Conservation (phyloP, 2,888 invertebrate species). For the Argyresthia albistria region DNA sequence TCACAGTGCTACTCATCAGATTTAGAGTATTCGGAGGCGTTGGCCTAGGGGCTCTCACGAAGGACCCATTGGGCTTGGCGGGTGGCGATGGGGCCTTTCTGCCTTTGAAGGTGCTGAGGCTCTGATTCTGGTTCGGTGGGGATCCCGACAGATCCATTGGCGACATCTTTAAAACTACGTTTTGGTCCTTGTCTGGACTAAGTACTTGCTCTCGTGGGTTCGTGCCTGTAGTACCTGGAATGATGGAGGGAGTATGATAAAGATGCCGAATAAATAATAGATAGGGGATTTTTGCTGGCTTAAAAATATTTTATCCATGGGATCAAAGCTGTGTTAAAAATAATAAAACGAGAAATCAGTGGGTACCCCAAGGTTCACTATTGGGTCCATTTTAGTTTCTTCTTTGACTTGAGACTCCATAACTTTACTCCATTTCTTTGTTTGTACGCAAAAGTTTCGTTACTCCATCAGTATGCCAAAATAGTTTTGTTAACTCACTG, state of each 20-base stretch:
- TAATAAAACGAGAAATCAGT: no score
- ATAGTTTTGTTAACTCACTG: conserved; percentile 40
- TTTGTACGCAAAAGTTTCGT: no score
- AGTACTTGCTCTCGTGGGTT: conserved; percentile 43
- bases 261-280: not conserved
- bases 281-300: no score
- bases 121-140: conserved; percentile 58
- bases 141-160: conserved; percentile 73
- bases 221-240: conserved; percentile 49
- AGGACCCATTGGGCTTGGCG: conserved; percentile 50
- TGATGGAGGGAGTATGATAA: no score
- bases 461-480: no score
- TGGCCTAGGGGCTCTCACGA: conserved; percentile 78
- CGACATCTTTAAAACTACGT: conserved; percentile 83
- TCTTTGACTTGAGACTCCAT: no score
- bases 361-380: no score
- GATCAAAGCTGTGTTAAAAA: no score
- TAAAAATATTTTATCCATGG: no score
- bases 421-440: no score
- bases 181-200: conserved; percentile 66
- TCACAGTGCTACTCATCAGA: conserved; percentile 75
- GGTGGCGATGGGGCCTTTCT: conserved; percentile 70
- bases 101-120: conserved; percentile 80
- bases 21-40: conserved; percentile 89
- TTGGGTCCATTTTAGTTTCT: no score